Evolutionary conservation across 2,888 invertebrate species (phyloP), one percentile per base, ranked within the genome.

Genomic region (Scaptomyza cyrtandrae): DNA sequence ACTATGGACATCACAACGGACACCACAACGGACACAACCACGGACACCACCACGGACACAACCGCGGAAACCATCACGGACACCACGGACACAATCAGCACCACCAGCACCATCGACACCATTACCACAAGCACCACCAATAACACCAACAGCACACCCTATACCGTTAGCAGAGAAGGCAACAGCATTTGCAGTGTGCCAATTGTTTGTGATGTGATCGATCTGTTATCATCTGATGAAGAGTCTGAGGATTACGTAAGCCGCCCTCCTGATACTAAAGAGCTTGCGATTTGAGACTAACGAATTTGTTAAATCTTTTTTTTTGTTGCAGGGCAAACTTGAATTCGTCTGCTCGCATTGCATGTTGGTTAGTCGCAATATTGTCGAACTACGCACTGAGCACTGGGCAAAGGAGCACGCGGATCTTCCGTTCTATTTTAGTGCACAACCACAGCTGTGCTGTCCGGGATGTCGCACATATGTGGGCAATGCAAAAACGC

Each of bases 321-420:
- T n/a, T n/a, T n/a, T n/a, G n/a, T n/a, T 46, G 24, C 57, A 77
- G 62, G 6, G 1, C 19, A 70, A 56, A 19, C 19, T 10, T 6
- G 79, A 86, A 13, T 87, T 88, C 41, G 73, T 74, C 2, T 91
- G 91, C 56, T 78, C 71, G 6, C 81, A 89, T 63, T 91, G 91
- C 61, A 68, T 72, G 0, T 78, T 60, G 54, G 85, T 67, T 1
- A 61, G 66, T 27, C 48, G 44, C 13, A 68, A 75, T n/a, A 73
- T 90, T 3, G 33, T 35, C 24, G 59, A 77, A 0, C 57, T 91
- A 45, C 81, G 78, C 39, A 61, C 50, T 2, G 55, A 74, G 4
- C 91, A 91, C 62, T 89, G 90, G 78, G 55, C 69, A 3, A 3
- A 27, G 0, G 44, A 31, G 1, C 90, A 89, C 33, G 35, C 61